Evolutionary conservation across 1,140 invertebrate genomes (phyloP).

Genomic region (Nasonia giraulti): DNA sequence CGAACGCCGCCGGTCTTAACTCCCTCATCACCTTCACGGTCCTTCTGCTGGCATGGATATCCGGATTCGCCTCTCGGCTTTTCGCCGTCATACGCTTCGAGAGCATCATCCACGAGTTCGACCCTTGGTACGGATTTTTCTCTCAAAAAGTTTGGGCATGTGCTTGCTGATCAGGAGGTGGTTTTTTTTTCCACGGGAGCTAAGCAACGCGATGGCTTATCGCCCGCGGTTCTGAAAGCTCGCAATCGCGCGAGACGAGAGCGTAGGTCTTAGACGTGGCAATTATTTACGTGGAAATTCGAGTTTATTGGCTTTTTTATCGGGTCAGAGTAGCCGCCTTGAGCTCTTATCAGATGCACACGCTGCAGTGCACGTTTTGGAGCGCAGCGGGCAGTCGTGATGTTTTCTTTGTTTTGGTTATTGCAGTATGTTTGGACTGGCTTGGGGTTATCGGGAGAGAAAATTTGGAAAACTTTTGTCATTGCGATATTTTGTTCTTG

Average conservation of each 20-base stretch:
- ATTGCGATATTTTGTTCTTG: background rate
- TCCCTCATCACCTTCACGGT: conserved; percentile 94
- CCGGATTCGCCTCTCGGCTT: conserved; percentile 96
- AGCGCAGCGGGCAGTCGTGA: too few species aligned
- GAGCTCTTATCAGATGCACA: background rate
- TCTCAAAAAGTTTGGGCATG: too few species aligned
- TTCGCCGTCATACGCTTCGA: conserved; percentile 99
- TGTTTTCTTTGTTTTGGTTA: background rate
- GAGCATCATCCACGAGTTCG: conserved; percentile 99
- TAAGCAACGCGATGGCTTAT: background rate
- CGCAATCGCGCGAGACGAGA: too few species aligned
- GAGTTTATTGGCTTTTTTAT: background rate
- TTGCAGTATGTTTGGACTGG: background rate
- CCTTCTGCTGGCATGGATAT: conserved; percentile 95
- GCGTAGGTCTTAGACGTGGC: background rate
- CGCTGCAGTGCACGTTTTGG: background rate
- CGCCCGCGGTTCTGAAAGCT: background rate
- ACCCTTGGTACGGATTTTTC: conserved; percentile 89
- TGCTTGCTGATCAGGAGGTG: background rate
- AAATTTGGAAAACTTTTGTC: background rate
- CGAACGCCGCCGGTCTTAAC: conserved; percentile 79
- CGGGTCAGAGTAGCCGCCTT: background rate
- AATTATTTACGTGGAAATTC: background rate
- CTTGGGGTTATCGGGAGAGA: background rate
- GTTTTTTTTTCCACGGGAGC: background rate